phyloP scores from a whole-genome alignment of 2,113 vertebrate genomes.

The Porphyrio hochstetteri region DNA sequence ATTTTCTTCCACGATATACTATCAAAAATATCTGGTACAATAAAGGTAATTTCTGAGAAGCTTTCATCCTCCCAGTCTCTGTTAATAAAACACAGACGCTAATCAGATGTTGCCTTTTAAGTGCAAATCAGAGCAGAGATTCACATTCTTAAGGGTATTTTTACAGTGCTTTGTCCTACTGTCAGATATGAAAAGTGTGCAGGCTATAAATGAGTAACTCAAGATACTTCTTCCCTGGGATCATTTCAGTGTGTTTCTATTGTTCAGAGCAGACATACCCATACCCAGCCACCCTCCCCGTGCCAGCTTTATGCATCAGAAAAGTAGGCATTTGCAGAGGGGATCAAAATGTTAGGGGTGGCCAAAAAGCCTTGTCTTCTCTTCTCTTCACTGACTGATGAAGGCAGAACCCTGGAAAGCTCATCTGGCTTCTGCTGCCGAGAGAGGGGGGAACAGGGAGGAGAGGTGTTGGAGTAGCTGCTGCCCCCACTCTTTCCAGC shows the following conservation, averaged over 20 bases:
- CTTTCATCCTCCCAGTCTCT: neutral
- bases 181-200: conserved; percentile 6
- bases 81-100: conserved; percentile 19
- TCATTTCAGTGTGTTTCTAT: neutral
- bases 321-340: neutral
- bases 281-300: neutral
- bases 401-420: neutral
- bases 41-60: neutral
- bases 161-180: conserved; percentile 12
- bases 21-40: neutral
- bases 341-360: neutral
- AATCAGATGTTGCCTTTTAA: conserved; percentile 23
- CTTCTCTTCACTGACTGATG: neutral
- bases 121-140: conserved; percentile 14
- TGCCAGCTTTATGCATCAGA: neutral
- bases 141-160: conserved; percentile 1
- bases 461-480: neutral
- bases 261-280: neutral
- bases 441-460: neutral
- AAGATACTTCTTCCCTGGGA: neutral
- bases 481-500: neutral
- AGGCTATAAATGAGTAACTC: neutral
- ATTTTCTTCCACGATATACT: neutral
- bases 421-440: neutral
- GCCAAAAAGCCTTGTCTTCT: neutral